Evolutionary conservation across 2,797 vertebrate species (phyloP).

Genomic region (Denticeps clupeoides): DNA sequence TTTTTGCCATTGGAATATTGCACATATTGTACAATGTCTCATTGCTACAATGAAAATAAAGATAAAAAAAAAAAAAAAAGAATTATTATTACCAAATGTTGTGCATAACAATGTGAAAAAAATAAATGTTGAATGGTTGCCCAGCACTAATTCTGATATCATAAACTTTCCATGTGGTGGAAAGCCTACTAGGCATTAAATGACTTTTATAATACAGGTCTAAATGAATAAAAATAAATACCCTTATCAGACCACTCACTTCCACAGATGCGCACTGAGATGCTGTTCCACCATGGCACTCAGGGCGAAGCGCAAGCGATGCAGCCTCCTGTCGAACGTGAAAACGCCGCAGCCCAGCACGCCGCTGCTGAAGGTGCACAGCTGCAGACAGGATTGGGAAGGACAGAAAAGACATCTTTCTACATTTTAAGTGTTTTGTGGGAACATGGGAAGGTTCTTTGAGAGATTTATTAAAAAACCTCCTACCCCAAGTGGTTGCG

Average conservation of each 20-base stretch:
- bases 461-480: neutral
- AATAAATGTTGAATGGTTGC: too few species aligned
- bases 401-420: neutral
- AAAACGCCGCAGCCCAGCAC: constrained; percentile 72
- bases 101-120: too few species aligned
- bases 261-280: constrained; percentile 72
- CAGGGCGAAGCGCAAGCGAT: constrained; percentile 72
- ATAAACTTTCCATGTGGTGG: too few species aligned
- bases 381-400: constrained; percentile 35
- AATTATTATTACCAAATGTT: too few species aligned
- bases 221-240: too few species aligned
- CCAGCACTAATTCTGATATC: too few species aligned
- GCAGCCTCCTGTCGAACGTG: constrained; percentile 73
- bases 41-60: too few species aligned
- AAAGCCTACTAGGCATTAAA: too few species aligned
- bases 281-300: constrained; percentile 78
- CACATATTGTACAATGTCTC: too few species aligned
- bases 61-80: too few species aligned
- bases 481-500: constrained; percentile 75
- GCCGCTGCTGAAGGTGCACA: constrained; percentile 80
- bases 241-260: constrained; percentile 48
- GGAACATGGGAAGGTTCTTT: neutral
- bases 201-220: too few species aligned
- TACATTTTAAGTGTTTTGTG: neutral
- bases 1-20: too few species aligned